Percentiles rank a stretch among this genome's conserved stretches.
Conservation (phyloP, 2,888 invertebrate genomes). For the Apamea epomidion region DNA sequence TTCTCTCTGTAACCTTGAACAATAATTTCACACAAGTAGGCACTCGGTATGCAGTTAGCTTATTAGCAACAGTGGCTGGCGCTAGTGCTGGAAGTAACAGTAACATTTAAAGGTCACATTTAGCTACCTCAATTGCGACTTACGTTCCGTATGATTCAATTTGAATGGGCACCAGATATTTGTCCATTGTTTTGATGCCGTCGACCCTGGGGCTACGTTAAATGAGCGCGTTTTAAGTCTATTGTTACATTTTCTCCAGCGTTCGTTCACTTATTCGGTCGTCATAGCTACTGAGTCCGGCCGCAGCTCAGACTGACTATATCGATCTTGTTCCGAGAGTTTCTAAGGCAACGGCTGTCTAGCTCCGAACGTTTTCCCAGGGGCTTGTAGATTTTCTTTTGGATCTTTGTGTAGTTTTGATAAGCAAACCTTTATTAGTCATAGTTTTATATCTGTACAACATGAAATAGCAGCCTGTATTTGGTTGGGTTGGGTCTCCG, state of each 20-base stretch:
- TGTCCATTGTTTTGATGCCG: constrained; percentile 73
- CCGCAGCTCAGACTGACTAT: constrained; percentile 65
- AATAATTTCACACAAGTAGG: constrained; percentile 50
- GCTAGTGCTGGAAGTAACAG: constrained; percentile 45
- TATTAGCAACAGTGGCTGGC: constrained; percentile 55
- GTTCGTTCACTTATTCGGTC: constrained; percentile 63
- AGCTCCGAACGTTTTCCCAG: constrained; percentile 45
- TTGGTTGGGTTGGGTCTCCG: constrained; percentile 62
- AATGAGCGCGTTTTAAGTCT: constrained; percentile 71
- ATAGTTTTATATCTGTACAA: constrained; percentile 49
- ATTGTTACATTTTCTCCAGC: constrained; percentile 69
- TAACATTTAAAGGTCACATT: constrained; percentile 63
- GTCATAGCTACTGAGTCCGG: constrained; percentile 59
- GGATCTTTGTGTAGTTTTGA: constrained; percentile 3
- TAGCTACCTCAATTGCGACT: constrained; percentile 44
- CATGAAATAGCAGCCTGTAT: constrained; percentile 56
- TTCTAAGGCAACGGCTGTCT: constrained; percentile 60
- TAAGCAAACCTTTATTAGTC: constrained; percentile 27
- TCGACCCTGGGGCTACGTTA: constrained; percentile 69
- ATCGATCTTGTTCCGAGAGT: constrained; percentile 67
- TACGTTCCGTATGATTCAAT: constrained; percentile 53
- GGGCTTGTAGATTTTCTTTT: constrained; percentile 22
- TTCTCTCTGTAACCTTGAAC: constrained; percentile 55
- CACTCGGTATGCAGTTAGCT: constrained; percentile 47
- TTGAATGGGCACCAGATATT: constrained; percentile 65